A percentile compares a stretch with the other conserved stretches of the same genome.
phyloP scores from a whole-genome alignment of 1,140 invertebrate genomes.

The Heliconius hermathena region DNA sequence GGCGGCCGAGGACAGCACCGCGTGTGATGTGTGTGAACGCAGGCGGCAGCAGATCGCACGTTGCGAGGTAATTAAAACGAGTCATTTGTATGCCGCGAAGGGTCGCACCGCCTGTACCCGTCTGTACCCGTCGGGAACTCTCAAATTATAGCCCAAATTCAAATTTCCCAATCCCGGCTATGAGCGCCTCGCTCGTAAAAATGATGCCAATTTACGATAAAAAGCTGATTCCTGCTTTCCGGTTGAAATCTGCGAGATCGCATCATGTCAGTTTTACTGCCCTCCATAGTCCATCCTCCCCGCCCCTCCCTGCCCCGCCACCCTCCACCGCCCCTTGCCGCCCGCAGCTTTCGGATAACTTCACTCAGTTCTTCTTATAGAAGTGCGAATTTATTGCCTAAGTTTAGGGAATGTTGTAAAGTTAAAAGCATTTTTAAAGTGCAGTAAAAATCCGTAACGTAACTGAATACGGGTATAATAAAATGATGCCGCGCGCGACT shows the following conservation, averaged over 20 bases:
- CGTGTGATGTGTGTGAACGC: conserved; percentile 1
- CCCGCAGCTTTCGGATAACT: conserved; percentile 9
- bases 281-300: background rate
- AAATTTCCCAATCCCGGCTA: conserved; percentile 49
- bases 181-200: conserved; percentile 56
- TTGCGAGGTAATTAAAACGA: conserved; percentile 41
- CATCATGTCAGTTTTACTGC: conserved; percentile 50
- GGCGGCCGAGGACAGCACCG: background rate
- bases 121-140: conserved; percentile 1
- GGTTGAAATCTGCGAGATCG: conserved; percentile 45
- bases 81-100: conserved; percentile 38
- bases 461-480: conserved; percentile 41
- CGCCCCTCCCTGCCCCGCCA: background rate
- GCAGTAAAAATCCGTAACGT: conserved; percentile 42
- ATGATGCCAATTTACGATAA: conserved; percentile 66
- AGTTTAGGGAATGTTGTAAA: conserved; percentile 55
- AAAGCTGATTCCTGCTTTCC: conserved; percentile 54
- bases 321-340: background rate
- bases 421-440: conserved; percentile 57
- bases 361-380: conserved; percentile 34
- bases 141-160: conserved; percentile 46
- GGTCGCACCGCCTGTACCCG: conserved; percentile 3
- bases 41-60: conserved; percentile 2
- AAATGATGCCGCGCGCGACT: conserved; percentile 36
- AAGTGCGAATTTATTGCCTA: conserved; percentile 60